phyloP scores from a whole-genome alignment of 2,888 invertebrate species.

The Lepidochrysops patricia region DNA sequence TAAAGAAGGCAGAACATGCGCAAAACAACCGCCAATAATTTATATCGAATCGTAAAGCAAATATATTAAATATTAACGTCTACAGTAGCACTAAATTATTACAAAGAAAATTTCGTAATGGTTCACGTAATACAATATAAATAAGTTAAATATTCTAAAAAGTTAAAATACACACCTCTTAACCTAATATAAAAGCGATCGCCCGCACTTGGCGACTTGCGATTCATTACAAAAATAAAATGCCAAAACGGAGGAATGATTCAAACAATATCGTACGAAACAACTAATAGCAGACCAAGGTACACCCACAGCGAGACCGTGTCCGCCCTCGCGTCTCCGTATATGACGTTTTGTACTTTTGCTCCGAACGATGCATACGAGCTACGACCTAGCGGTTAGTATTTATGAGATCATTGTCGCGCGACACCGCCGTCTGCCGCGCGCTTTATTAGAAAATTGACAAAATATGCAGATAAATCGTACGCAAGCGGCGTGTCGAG shows the following conservation, averaged over 20 bases:
- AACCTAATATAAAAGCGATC: constrained; percentile 73
- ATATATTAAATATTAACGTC: constrained; percentile 72
- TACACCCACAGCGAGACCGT: constrained; percentile 63
- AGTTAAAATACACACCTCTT: constrained; percentile 73
- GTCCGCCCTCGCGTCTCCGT: constrained; percentile 29
- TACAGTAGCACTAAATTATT: constrained; percentile 71
- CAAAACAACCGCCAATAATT: constrained; percentile 64
- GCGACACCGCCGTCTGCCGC: constrained; percentile 37
- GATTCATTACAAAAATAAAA: constrained; percentile 37
- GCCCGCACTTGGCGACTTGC: constrained; percentile 44
- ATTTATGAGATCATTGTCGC: constrained; percentile 73
- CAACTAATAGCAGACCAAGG: constrained; percentile 63
- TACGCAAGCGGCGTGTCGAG: constrained; percentile 46
- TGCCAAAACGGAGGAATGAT: constrained; percentile 64
- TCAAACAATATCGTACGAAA: constrained; percentile 44
- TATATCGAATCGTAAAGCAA: constrained; percentile 63
- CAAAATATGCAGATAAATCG: constrained; percentile 68
- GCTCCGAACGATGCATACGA: constrained; percentile 52
- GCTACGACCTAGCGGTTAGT: constrained; percentile 51
- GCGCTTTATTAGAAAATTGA: constrained; percentile 67
- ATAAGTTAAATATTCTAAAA: constrained; percentile 75
- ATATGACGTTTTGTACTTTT: constrained; percentile 61
- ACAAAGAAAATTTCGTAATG: constrained; percentile 70
- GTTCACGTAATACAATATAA: constrained; percentile 72
- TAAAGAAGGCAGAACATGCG: constrained; percentile 63